Percentiles rank a stretch among this genome's conserved stretches.
Evolutionary conservation across 2,113 vertebrate species (phyloP).

Genomic region (Climacteris rufus): DNA sequence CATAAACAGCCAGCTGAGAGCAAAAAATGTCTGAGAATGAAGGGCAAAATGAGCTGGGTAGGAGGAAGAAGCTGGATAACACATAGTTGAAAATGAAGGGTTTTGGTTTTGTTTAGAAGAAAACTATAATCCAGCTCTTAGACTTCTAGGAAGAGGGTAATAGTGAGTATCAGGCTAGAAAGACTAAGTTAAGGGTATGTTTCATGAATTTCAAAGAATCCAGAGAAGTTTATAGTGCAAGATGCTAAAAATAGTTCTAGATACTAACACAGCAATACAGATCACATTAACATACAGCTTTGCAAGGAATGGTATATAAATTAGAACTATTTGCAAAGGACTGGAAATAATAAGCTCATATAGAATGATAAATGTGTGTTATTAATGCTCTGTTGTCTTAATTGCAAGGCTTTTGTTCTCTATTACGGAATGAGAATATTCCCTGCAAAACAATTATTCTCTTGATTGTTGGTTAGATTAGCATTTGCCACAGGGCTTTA

Average conservation of each 20-base stretch:
- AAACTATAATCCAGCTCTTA: neutral
- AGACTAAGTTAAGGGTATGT: neutral
- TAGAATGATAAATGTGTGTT: constrained; percentile 61
- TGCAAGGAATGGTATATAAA: constrained; percentile 39
- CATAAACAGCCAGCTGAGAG: neutral
- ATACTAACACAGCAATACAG: neutral
- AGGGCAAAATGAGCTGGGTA: neutral
- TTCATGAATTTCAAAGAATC: neutral
- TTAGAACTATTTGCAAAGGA: constrained; percentile 44
- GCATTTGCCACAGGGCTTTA: constrained; percentile 58
- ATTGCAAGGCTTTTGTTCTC: constrained; percentile 57
- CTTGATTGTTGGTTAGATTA: constrained; percentile 59
- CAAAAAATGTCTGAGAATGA: neutral
- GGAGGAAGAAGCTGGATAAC: neutral
- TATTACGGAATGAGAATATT: constrained; percentile 56
- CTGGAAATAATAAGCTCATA: constrained; percentile 60
- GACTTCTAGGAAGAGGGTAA: neutral
- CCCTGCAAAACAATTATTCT: constrained; percentile 62
- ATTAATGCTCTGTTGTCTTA: constrained; percentile 64
- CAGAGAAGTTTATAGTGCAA: neutral
- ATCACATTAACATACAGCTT: constrained; percentile 43
- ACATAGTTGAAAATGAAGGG: neutral
- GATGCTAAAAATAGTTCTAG: constrained; percentile 22
- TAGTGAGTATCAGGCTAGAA: neutral
- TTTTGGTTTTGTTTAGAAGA: neutral